Evolutionary conservation across 2,888 invertebrate species (phyloP).

Genomic region (Orthosia gracilis): DNA sequence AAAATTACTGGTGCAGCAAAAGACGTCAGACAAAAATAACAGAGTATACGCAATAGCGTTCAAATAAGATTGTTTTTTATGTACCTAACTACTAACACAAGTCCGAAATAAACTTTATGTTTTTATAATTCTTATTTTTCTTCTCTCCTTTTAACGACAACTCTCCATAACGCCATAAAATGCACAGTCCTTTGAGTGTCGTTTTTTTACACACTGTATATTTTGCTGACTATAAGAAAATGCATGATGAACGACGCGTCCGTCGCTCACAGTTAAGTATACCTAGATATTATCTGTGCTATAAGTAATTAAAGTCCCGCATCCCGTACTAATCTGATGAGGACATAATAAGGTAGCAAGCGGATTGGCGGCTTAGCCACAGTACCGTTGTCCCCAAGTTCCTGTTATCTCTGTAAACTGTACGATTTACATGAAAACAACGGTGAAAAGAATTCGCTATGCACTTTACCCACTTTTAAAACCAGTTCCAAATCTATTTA

Average conservation of each 20-base stretch:
- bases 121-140: no score
- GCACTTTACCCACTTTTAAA: constrained; percentile 39
- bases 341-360: constrained; percentile 1
- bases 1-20: no score
- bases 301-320: constrained; percentile 20
- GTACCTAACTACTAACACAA: no score
- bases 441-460: constrained; percentile 34
- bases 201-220: no score
- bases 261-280: neutral
- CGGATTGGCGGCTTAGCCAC: constrained; percentile 20
- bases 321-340: constrained; percentile 19
- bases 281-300: neutral
- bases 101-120: no score
- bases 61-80: no score
- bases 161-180: no score
- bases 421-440: constrained; percentile 54
- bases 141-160: no score
- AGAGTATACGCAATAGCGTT: no score
- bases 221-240: neutral
- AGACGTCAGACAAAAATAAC: no score
- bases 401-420: constrained; percentile 53
- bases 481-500: constrained; percentile 32
- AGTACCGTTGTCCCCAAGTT: constrained; percentile 59
- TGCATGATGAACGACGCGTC: neutral
- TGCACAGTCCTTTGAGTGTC: no score